Evolutionary conservation across 2,113 vertebrate species (phyloP).

Genomic region (Serinus canaria): DNA sequence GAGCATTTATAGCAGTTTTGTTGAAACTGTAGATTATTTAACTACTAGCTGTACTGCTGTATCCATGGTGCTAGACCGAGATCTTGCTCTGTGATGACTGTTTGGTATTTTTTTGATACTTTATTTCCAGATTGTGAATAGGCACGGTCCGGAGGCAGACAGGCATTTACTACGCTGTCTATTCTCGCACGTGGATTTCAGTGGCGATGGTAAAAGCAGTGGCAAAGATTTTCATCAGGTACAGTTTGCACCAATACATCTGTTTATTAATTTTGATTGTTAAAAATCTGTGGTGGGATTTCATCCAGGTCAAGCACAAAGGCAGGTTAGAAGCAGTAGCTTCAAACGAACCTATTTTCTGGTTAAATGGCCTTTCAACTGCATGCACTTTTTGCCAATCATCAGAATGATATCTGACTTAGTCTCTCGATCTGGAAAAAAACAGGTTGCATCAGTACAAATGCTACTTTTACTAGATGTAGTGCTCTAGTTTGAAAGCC

Average conservation of each 20-base stretch:
- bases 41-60: neutral
- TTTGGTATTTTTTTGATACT: neutral
- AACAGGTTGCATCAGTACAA: neutral
- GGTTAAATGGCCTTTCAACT: neutral
- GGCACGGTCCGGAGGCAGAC: conserved; percentile 99
- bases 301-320: neutral
- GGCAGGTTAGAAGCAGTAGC: neutral
- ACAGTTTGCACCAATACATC: conserved; percentile 9
- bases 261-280: neutral
- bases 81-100: neutral
- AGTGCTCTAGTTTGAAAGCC: neutral
- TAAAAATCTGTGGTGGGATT: neutral
- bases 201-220: conserved; percentile 99
- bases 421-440: neutral
- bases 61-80: neutral
- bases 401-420: neutral
- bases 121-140: conserved; percentile 91
- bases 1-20: neutral
- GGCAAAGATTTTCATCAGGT: conserved; percentile 99
- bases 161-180: conserved; percentile 99
- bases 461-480: neutral
- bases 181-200: conserved; percentile 99
- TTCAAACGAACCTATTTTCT: neutral
- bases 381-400: neutral
- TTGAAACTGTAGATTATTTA: neutral